Evolutionary conservation across 2,797 vertebrate species (phyloP), one percentile per base, ranked within the genome.

Genomic region (Falco cherrug): DNA sequence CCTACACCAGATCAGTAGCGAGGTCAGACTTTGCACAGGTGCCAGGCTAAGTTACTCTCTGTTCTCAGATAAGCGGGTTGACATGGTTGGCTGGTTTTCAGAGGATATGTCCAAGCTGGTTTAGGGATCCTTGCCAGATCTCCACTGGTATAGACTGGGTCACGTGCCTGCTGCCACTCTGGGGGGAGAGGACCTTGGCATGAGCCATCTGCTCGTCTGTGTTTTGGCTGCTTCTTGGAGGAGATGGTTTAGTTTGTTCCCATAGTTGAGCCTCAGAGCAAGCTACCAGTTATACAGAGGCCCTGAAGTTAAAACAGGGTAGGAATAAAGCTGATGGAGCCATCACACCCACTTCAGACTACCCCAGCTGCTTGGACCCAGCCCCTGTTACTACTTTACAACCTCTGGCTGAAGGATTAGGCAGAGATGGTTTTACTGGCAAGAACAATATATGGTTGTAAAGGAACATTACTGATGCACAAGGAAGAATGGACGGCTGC

Each of bases 361-460:
- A 80, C 7, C 14, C 47, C 64, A 92, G 33, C 29, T 95, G 33
- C 81, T 79, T 79, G 48, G 67, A 77, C 12, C 14, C 57, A 35
- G 31, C 21, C 56, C 13, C 26, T 37, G 24, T 64, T 83, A 63
- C 56, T 92, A 12, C 74, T 86, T 83, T 80, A 69, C 77, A 92
- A 11, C 8, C 33, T 37, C 74, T 90, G 68, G 64, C 70, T 94
- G 77, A 88, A 95, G 70, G 51, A 73, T 60, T 67, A 93, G 59
- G 41, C 74, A 90, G 67, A 43, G 29, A 5, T 87, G 76, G 87
- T 95, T 93, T 92, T 77, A 78, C 88, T 95, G 90, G 71, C 78
- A 90, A 79, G 50, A 59, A 45, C 1, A 4, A 85, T 51, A 35
- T 64, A 60, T 4, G 17, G 51, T 75, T 93, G 78, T 75, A 63